Evolutionary conservation across 2,888 invertebrate species (phyloP), one percentile per base, ranked within the genome.

Genomic region (Chymomyza caudatula): DNA sequence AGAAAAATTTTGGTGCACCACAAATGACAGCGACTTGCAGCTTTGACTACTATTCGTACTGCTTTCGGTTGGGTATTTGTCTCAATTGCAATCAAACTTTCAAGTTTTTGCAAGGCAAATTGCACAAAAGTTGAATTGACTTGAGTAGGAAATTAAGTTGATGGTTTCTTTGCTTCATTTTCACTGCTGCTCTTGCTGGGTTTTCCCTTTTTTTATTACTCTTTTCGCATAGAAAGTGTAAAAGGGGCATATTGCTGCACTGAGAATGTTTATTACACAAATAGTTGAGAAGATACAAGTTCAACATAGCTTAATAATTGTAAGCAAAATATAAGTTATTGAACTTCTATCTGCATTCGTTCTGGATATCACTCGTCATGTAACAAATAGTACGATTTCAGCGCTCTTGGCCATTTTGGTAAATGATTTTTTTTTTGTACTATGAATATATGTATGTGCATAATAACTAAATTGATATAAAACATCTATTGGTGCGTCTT

Each of bases 121-220:
- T 77, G 73, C 73, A 74, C 67, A 78, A 78, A 82, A 86, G 83
- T 86, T 82, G 71, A 77, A 85, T 82, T 85, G 87, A 73, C 83
- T 82, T 71, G 73, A 72, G 72, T 72, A 73, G 84, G 83, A 82
- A 86, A 86, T 82, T 86, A 82, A 85, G 80, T 86, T 82, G 77
- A 86, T 77, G 72, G 69, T 63, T 78, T 70, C 44, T 68, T 54
- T 69, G 57, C 71, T 58, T 51, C 47, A 63, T 56, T 64, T 54
- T 61, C 61, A 58, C 25, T 8, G 5, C 22, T 20, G 19, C 44
- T 22, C 22, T 22, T 56, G 11, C 43, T 56, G 19, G 20, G 17
- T n/a, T 17, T 13, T 47, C 23, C 19, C 5, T 23, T 49, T 23
- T 59, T 59, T 23, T 11, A 29, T 57, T 0, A 11, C 29, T 37